Evolutionary conservation across 2,888 invertebrate genomes (phyloP).

Genomic region (Tipula lateralis): DNA sequence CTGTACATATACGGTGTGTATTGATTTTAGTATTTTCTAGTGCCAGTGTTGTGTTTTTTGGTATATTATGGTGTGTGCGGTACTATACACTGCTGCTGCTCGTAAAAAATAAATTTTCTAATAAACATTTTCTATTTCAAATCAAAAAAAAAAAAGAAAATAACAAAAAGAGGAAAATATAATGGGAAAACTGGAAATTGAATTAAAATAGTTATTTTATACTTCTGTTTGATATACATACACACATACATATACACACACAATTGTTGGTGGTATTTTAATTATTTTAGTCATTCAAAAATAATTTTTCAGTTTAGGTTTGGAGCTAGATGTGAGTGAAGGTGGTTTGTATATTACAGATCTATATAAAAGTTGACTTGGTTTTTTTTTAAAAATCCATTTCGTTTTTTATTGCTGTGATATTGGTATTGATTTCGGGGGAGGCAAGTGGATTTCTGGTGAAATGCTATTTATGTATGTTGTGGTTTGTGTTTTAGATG

Average conservation of each 20-base stretch:
- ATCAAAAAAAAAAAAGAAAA: background rate
- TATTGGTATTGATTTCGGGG: background rate
- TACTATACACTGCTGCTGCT: background rate
- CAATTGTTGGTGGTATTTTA: conserved; percentile 7
- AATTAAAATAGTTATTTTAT: conserved; percentile 24
- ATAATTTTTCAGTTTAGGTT: background rate
- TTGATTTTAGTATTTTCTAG: background rate
- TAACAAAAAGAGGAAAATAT: background rate
- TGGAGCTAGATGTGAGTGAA: background rate
- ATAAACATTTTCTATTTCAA: background rate
- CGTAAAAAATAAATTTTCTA: conserved; percentile 24
- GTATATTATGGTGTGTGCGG: background rate
- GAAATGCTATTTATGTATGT: background rate
- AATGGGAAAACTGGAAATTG: conserved; percentile 24
- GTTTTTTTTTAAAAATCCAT: background rate
- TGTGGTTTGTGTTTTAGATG: background rate
- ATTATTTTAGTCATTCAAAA: background rate
- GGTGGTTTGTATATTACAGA: conserved; percentile 3
- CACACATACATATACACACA: background rate
- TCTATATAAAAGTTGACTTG: background rate
- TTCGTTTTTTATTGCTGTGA: background rate
- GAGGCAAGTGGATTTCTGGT: background rate
- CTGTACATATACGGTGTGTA: background rate
- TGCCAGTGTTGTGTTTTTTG: background rate
- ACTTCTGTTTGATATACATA: conserved; percentile 6